Conservation (phyloP, 2,797 vertebrate species). For the Eutrigla gurnardus region DNA sequence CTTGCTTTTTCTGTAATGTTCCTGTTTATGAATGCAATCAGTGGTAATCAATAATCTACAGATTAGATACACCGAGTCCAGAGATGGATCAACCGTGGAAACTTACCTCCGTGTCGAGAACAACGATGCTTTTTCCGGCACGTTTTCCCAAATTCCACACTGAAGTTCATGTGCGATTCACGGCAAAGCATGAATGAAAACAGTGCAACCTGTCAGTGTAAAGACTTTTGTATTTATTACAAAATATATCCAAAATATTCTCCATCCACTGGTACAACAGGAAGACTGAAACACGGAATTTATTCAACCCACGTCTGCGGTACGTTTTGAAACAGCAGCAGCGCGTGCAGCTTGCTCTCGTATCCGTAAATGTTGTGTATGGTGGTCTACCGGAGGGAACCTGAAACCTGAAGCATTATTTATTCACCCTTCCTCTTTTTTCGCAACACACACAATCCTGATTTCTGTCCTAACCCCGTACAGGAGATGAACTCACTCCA, state of each 20-base stretch:
- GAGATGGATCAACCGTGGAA: neutral
- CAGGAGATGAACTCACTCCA: neutral
- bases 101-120: neutral
- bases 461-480: neutral
- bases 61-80: neutral
- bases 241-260: conserved; percentile 69
- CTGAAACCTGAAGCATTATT: neutral
- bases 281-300: conserved; percentile 9
- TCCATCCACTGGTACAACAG: conserved; percentile 13
- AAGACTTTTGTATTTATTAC: conserved; percentile 62
- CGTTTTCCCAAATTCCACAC: neutral
- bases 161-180: neutral
- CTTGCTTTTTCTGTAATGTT: neutral
- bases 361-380: neutral
- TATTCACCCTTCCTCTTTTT: neutral
- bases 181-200: neutral
- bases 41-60: neutral
- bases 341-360: too few relatives aligned
- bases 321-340: neutral
- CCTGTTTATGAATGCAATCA: neutral
- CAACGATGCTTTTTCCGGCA: neutral
- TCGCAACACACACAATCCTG: neutral
- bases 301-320: conserved; percentile 8
- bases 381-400: too few relatives aligned
- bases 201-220: conserved; percentile 19